Base-by-base conservation (phyloP, 2,113 vertebrate genomes). In the Prunella himalayana region DNA sequence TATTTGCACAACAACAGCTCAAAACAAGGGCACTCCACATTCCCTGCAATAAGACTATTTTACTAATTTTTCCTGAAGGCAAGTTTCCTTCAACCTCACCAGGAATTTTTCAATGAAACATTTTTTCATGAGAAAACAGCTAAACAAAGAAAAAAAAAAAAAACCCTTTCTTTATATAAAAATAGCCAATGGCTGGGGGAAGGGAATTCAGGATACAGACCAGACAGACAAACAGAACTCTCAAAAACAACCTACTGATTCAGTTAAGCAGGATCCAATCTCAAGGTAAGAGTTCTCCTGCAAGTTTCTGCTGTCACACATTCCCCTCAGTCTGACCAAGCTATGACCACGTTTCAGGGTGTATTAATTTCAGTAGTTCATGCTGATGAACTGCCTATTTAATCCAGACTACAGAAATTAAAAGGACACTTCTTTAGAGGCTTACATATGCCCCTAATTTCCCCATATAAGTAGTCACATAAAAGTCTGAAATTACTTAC, bases 151-250 rank as follows among this genome's bases (percentile, higher is more conserved):
- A 75, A 89, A 89, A 31, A 57, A 49, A 49, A 1, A 31, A 57
- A 49, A 49, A 1, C 1, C 19, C 64, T 73, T 59, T 80, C 72
- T 91, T 80, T 65, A 64, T 27, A 49, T 42, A 86, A 80, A 93
- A 92, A 86, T 12, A 92, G 45, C 33, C 79, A 85, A 7, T 21
- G n/a, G 81, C 15, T 0, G 1, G 64, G 45, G 44, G 35, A 9
- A 53, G 33, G 60, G 33, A 93, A 72, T 70, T 79, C 76, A 95
- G 92, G 88, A 88, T 94, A 77, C 33, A 45, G 16, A 50, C 23
- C 75, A 95, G 86, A 89, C 92, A 91, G 72, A 72, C 90, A 88
- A 92, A 92, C 50, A 85, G 50, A 80, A 72, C 28, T 78, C 65
- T 50, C 44, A 82, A 33, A 90, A 91, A 73, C 39, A 90, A 57